Evolutionary conservation across 2,113 vertebrate genomes (phyloP).

Genomic region (Azemiops feae): DNA sequence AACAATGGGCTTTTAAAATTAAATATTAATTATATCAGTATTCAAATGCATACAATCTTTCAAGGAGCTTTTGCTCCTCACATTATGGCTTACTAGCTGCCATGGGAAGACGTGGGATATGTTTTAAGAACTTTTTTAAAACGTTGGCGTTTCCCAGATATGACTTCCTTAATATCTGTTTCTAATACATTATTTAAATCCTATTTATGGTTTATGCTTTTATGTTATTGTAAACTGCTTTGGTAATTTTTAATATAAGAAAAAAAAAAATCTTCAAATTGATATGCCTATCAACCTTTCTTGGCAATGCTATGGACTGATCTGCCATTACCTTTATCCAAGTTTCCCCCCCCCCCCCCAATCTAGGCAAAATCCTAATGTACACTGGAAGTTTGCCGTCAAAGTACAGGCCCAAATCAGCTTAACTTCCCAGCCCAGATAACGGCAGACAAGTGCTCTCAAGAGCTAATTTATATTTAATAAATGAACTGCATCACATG

Average conservation of each 20-base stretch:
- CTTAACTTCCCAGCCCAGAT: not conserved
- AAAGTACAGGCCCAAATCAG: not conserved
- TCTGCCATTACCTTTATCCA: not conserved
- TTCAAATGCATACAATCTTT: not conserved
- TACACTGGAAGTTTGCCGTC: not conserved
- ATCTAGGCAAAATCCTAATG: not conserved
- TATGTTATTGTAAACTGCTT: not conserved
- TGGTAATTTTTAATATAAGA: not conserved
- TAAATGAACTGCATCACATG: not conserved
- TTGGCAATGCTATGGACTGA: not conserved
- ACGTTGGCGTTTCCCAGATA: not conserved
- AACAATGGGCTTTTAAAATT: not conserved
- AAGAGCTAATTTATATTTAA: not conserved
- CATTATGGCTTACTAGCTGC: not conserved
- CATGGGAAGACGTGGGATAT: not conserved
- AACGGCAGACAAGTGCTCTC: not conserved
- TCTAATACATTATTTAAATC: not conserved
- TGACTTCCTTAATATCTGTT: not conserved
- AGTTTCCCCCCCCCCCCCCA: not conserved
- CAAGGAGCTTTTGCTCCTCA: not conserved
- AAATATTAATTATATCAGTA: not conserved
- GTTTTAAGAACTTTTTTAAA: not conserved
- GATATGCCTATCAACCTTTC: not conserved
- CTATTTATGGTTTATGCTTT: not conserved
- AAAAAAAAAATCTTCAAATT: not conserved